A percentile compares a stretch with the other conserved stretches of the same genome.
These are phyloP conservation scores for Heterodera schachtii DNA, from an alignment of 1,140 invertebrate genomes.

Conservation along the genomic window DNA sequence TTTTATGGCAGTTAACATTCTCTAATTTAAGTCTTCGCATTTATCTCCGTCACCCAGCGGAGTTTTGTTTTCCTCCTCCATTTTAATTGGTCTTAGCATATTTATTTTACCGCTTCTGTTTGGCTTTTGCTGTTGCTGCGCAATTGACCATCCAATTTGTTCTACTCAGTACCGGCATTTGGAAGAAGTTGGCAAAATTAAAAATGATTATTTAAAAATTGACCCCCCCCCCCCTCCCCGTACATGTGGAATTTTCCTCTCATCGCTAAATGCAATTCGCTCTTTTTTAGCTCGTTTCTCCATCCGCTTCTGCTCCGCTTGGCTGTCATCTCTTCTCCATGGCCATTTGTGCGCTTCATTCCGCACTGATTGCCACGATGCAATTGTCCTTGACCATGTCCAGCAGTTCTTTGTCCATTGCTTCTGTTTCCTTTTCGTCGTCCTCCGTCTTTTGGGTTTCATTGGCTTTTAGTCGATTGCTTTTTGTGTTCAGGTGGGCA, in stretches of 20 bases:
- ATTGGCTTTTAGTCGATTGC: neutral
- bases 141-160: slow-evolving; percentile 8
- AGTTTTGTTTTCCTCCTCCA: slow-evolving; percentile 11
- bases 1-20: no score
- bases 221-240: no score
- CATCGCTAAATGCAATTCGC: no score
- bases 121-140: slow-evolving; percentile 30
- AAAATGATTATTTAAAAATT: neutral
- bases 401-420: neutral
- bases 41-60: slow-evolving; percentile 10
- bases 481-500: slow-evolving; percentile 7
- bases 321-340: slow-evolving; percentile 1
- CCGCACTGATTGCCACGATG: neutral
- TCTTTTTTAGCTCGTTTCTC: slow-evolving; percentile 8
- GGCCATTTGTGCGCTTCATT: slow-evolving; percentile 17
- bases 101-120: slow-evolving; percentile 25
- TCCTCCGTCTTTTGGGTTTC: slow-evolving; percentile 5
- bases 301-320: neutral
- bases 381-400: neutral
- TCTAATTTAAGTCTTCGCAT: no score
- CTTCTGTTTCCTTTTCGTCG: neutral
- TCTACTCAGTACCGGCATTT: neutral
- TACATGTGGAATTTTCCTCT: no score
- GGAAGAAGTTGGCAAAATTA: neutral
- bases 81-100: slow-evolving; percentile 4